Conservation (phyloP, 2,113 vertebrate species). For the Oreamnos americanus region DNA sequence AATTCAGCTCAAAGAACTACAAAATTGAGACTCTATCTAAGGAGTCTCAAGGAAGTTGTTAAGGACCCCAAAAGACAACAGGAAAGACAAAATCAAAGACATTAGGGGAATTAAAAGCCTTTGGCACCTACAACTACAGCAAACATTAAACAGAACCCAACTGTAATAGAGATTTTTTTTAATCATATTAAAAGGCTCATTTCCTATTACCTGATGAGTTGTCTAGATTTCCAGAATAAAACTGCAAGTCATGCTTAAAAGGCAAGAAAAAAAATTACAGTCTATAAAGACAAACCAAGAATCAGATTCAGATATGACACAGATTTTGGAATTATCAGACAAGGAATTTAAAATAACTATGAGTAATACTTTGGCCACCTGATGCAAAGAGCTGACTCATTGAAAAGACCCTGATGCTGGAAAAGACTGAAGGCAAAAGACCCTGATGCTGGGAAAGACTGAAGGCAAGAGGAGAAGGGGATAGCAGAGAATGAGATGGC, state of each 20-base stretch:
- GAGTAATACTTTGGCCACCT: neutral
- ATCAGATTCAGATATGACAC: neutral
- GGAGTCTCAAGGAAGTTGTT: neutral
- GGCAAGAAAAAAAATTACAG: neutral
- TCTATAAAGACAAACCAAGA: neutral
- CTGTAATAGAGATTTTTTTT: neutral
- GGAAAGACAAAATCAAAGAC: neutral
- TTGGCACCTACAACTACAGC: neutral
- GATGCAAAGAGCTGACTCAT: accelerated
- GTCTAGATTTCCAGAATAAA: neutral
- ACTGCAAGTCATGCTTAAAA: neutral
- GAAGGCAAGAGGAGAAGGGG: neutral
- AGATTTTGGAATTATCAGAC: neutral
- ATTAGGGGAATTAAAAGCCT: neutral
- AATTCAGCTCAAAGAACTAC: neutral
- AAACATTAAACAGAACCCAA: neutral
- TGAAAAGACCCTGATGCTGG: neutral
- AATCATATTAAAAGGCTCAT: neutral
- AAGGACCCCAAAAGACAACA: neutral
- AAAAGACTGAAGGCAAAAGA: neutral
- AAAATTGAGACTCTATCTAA: neutral
- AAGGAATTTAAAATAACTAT: neutral
- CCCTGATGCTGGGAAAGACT: neutral
- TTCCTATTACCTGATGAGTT: neutral
- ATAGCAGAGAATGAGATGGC: neutral